Percentiles rank a stretch among this genome's conserved stretches.
Conservation (phyloP, 2,113 vertebrate genomes). For the Sorex fumeus region DNA sequence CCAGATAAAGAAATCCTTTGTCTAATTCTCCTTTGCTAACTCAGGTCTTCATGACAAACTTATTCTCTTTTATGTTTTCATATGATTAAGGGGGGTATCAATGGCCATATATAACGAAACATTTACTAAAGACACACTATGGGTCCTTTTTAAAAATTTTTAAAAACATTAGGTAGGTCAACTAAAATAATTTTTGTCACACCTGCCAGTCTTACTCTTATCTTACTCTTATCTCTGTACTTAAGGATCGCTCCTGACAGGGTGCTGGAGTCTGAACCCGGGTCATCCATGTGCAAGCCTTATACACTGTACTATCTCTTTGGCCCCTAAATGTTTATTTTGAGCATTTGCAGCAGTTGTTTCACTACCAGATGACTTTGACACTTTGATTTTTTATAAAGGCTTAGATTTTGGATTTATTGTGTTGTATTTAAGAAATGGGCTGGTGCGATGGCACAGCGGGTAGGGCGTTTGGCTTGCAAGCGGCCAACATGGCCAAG, state of each 20-base stretch:
- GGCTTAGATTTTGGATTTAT: neutral
- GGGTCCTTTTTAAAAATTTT: neutral
- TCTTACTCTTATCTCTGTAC: no score
- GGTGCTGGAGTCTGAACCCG: no score
- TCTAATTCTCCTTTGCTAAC: neutral
- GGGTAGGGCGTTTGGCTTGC: no score
- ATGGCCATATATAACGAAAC: constrained; percentile 16
- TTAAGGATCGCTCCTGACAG: no score
- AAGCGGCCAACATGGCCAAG: no score
- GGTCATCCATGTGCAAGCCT: no score
- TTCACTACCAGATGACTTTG: constrained; percentile 28
- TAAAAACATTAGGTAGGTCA: constrained; percentile 29
- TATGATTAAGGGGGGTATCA: neutral
- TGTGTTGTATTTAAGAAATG: constrained; percentile 45
- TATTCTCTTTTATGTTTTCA: constrained; percentile 11
- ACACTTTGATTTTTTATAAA: constrained; percentile 35
- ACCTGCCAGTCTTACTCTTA: no score
- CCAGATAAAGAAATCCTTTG: neutral
- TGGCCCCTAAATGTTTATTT: no score
- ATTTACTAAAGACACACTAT: neutral
- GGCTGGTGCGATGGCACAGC: no score
- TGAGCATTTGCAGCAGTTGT: neutral
- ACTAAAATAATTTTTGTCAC: neutral
- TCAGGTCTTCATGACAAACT: neutral
- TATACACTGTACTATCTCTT: no score